A percentile compares a stretch with the other conserved stretches of the same genome.
phyloP scores from a whole-genome alignment of 1,140 invertebrate species.

The Myzus persicae region DNA sequence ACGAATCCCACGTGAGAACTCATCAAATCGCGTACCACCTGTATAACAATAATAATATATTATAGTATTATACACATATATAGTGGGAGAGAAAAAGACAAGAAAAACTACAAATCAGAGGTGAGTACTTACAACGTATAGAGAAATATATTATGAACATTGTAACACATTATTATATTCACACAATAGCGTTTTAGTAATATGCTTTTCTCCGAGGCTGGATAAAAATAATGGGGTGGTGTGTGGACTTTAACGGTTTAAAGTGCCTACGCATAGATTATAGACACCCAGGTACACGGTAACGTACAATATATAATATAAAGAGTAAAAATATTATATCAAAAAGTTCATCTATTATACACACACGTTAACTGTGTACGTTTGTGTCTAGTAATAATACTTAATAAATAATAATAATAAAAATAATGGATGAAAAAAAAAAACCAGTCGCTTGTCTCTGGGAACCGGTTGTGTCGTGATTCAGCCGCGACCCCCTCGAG shows the following conservation, averaged over 20 bases:
- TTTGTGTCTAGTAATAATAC: background rate
- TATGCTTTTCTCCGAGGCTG: background rate
- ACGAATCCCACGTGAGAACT: background rate
- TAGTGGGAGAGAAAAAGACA: slow-evolving; percentile 1
- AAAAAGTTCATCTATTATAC: background rate
- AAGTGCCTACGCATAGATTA: background rate
- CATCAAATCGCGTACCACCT: background rate
- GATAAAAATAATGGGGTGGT: background rate
- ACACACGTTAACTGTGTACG: background rate
- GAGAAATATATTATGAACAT: background rate
- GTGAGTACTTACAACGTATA: background rate
- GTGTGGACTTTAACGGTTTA: background rate
- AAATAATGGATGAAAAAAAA: slow-evolving; percentile 42
- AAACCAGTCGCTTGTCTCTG: slow-evolving; percentile 44
- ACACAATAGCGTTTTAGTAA: no score
- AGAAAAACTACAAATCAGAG: background rate
- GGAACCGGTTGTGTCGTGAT: slow-evolving; percentile 55
- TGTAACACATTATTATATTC: no score
- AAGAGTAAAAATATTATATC: background rate
- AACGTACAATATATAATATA: background rate
- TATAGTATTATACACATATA: no score
- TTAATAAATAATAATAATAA: slow-evolving; percentile 36
- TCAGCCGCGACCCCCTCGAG: slow-evolving; percentile 23
- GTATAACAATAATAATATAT: background rate
- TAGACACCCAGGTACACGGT: no score